phyloP scores from a whole-genome alignment of 2,888 invertebrate species.

The Willowsia nigromaculata region DNA sequence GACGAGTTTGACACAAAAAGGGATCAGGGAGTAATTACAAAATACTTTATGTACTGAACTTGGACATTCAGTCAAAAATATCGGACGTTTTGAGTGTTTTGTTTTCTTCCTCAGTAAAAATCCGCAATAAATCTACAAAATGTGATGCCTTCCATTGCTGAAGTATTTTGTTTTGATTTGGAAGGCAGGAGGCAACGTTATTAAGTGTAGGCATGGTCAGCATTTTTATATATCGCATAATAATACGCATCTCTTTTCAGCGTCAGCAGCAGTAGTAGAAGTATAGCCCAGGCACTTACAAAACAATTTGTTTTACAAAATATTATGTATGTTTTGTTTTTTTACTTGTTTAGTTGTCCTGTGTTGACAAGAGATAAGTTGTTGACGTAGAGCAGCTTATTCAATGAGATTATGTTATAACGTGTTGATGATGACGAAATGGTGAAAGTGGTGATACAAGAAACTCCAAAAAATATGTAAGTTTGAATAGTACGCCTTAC shows the following conservation, averaged over 20 bases:
- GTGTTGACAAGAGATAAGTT: not conserved
- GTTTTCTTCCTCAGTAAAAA: not conserved
- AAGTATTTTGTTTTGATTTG: constrained; percentile 7
- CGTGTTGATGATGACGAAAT: not conserved
- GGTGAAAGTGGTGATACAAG: too few relatives aligned
- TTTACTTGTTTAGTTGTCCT: not conserved
- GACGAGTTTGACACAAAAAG: constrained; percentile 15
- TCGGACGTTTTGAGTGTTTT: not conserved
- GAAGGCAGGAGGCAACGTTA: not conserved
- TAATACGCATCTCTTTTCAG: not conserved
- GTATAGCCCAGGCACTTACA: not conserved
- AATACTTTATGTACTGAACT: not conserved
- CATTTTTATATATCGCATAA: not conserved
- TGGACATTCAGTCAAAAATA: constrained; percentile 5
- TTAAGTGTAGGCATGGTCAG: not conserved
- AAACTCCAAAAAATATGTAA: not conserved
- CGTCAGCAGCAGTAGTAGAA: not conserved
- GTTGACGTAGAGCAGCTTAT: not conserved
- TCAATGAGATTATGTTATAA: not conserved
- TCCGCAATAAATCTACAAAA: constrained; percentile 3
- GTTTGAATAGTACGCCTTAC: too few relatives aligned
- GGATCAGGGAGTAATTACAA: constrained; percentile 8
- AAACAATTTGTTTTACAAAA: not conserved
- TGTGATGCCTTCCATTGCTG: not conserved
- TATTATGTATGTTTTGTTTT: not conserved